Conservation (phyloP, 2,888 invertebrate genomes). For the Furcula furcula region DNA sequence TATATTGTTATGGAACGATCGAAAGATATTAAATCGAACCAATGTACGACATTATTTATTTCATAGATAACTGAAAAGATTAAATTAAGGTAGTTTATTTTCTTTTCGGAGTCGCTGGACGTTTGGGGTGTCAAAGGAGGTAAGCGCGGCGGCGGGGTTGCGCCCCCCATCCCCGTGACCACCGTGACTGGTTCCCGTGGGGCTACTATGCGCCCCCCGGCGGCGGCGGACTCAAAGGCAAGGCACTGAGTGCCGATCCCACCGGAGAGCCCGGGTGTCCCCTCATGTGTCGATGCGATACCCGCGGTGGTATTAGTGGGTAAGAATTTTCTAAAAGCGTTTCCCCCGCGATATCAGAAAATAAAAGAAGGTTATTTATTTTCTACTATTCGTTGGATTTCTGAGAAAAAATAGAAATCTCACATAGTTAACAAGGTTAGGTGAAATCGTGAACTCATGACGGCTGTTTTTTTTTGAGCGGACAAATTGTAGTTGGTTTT, state of each 20-base stretch:
- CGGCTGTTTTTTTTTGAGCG: constrained; percentile 55
- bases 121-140: constrained; percentile 8
- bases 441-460: constrained; percentile 62
- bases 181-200: too few relatives aligned
- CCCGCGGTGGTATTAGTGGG: too few relatives aligned
- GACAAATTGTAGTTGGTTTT: constrained; percentile 64
- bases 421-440: constrained; percentile 61
- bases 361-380: too few relatives aligned
- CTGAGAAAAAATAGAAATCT: constrained; percentile 19
- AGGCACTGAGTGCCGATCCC: too few relatives aligned
- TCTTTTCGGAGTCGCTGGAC: constrained; percentile 2
- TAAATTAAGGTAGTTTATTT: constrained; percentile 8
- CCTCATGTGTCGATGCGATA: too few relatives aligned
- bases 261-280: too few relatives aligned
- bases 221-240: too few relatives aligned
- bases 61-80: constrained; percentile 11
- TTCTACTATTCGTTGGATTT: constrained; percentile 8
- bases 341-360: too few relatives aligned
- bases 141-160: too few relatives aligned
- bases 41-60: constrained; percentile 3
- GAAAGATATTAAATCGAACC: not conserved
- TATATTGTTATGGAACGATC: not conserved
- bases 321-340: too few relatives aligned
- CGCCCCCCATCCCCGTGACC: too few relatives aligned
- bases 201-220: too few relatives aligned